Evolutionary conservation across 2,113 vertebrate species (phyloP), one percentile per base, ranked within the genome.

Genomic region (Charadrius vociferus): DNA sequence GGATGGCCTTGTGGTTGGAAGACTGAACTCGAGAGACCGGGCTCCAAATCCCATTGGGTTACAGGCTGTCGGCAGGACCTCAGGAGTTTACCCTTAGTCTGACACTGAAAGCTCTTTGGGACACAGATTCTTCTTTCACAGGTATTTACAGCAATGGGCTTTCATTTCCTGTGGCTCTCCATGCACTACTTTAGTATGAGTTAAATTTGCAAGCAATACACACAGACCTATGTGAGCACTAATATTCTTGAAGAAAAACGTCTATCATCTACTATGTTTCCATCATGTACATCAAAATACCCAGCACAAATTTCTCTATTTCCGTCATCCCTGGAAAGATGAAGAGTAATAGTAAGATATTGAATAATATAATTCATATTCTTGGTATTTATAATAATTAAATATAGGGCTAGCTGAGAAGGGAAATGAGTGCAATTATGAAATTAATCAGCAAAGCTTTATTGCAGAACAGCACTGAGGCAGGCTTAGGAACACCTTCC

Each of bases 361-460:
- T 89, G 52, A 85, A 77, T 85, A 86, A 85, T 59, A 70, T 65
- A 24, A 81, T 90, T 95, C 36, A 75, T 81, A 81, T 81, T 94
- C 67, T 79, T 90, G 72, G 83, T 95, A 88, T 86, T 96, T 86
- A 91, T 92, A 87, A 90, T 90, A 97, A 95, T 88, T 90, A 88
- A 95, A 95, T 93, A 94, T 56, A 77, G 14, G 32, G 32, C 41
- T 91, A 73, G 37, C 49, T 62, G 93, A 95, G 79, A 95, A 95
- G 66, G 81, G 79, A 96, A 97, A 88, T 84, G 59, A 95, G 34
- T 62, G 29, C 23, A 94, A 86, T 62, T 79, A 62, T 32, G 47
- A 92, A 84, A 96, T 79, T 78, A 93, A 95, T 96, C 92, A 94
- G 67, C 11, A 9, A 87, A 83, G 79, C 66, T 96, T 93, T 90